Evolutionary conservation across 2,797 vertebrate genomes (phyloP), one percentile per base, ranked within the genome.

Genomic region (Cephalopachus bancanus): DNA sequence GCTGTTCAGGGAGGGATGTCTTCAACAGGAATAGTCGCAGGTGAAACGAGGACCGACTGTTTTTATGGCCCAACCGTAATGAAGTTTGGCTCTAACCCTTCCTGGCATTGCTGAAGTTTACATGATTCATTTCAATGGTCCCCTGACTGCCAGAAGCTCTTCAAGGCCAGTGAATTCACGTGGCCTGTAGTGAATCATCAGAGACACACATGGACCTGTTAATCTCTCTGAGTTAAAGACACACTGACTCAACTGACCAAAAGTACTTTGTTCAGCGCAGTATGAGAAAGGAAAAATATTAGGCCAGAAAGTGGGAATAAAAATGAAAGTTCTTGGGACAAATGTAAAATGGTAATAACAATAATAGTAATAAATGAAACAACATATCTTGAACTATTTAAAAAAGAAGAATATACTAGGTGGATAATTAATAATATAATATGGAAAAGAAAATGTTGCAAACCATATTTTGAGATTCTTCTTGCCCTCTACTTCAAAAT

Each of bases 41-140:
- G 96, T 97, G 96, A 98, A 98, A 92, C 83, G 79, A 97, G 89
- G 97, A 96, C 96, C 95, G 72, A 80, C 67, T 93, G 76, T 28
- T 94, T 92, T 83, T 81, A 60, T n/a, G 49, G 84, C 81, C 74
- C 81, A 60, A 72, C 62, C 22, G 1, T 44, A 71, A 79, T 79
- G 74, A 93, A 94, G 51, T 49, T 83, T 97, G 95, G 93, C 94
- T 89, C 78, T 16, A 79, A 67, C 10, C 74, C 80, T 88, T 95
- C 37, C 86, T 98, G 96, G 97, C 84, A 76, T 19, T 51, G 78
- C 33, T 83, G 30, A 22, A 93, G 96, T 94, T 97, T 91, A 96
- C 84, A 95, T 93, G 94, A 8, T 59, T 97, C 72, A 55, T 80
- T 95, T 96, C 85, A 86, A 74, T 79, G 93, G 55, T 57, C 84